phyloP scores from a whole-genome alignment of 2,113 vertebrate genomes.

The Gila orcuttii region DNA sequence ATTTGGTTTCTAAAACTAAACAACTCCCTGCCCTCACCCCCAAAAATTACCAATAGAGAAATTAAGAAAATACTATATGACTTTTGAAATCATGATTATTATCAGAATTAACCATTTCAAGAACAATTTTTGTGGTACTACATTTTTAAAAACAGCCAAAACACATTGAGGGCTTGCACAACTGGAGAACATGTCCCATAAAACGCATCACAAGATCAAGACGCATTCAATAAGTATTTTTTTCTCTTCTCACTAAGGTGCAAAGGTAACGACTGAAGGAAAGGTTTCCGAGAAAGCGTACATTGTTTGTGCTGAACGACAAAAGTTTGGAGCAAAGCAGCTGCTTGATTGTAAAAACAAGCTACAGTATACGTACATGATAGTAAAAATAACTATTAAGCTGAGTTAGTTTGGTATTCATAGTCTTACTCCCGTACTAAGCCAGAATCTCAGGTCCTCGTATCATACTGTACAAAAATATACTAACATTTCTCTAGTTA shows the following conservation, averaged over 20 bases:
- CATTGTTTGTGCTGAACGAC: constrained; percentile 75
- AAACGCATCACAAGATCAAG: constrained; percentile 86
- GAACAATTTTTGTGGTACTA: constrained; percentile 69
- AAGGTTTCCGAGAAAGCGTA: constrained; percentile 70
- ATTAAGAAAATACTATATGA: constrained; percentile 62
- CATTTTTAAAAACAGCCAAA: constrained; percentile 87
- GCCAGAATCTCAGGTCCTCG: constrained; percentile 64
- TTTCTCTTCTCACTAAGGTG: constrained; percentile 77
- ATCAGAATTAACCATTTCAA: constrained; percentile 66
- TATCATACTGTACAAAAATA: constrained; percentile 82
- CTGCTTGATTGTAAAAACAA: constrained; percentile 76
- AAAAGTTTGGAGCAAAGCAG: constrained; percentile 77
- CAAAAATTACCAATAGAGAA: constrained; percentile 59
- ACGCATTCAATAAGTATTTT: constrained; percentile 82
- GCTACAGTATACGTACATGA: constrained; percentile 78
- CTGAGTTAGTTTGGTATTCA: constrained; percentile 73
- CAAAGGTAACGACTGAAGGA: constrained; percentile 69
- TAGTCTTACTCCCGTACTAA: constrained; percentile 53
- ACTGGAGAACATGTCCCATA: constrained; percentile 89
- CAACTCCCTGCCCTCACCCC: background rate
- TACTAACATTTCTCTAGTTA: constrained; percentile 77
- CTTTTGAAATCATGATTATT: constrained; percentile 43
- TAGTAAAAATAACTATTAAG: constrained; percentile 76
- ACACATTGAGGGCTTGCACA: constrained; percentile 86
- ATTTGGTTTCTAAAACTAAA: constrained; percentile 70